Conservation (phyloP, 2,888 invertebrate genomes). For the Agrypnus murinus region DNA sequence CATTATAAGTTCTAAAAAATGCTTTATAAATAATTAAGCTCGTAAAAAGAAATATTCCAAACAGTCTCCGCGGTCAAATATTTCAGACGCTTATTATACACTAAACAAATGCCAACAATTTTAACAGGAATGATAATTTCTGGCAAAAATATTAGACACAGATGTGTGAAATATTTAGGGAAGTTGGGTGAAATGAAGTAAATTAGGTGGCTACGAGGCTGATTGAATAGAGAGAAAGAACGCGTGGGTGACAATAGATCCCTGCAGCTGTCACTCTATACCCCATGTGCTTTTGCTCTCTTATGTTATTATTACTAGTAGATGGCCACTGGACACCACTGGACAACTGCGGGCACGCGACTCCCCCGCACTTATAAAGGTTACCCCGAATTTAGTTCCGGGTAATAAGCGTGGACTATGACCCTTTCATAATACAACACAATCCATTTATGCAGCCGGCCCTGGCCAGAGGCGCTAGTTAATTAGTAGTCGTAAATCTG, state of each 20-base stretch:
- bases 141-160: constrained; percentile 53
- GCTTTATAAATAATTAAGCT: constrained; percentile 24
- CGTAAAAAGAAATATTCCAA: constrained; percentile 27
- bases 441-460: constrained; percentile 53
- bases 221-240: constrained; percentile 61
- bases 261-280: constrained; percentile 64
- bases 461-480: constrained; percentile 61
- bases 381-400: constrained; percentile 70
- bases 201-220: constrained; percentile 66
- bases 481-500: constrained; percentile 69
- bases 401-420: constrained; percentile 68
- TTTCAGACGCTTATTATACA: constrained; percentile 22
- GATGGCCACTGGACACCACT: constrained; percentile 67
- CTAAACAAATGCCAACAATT: constrained; percentile 48
- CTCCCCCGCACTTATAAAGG: constrained; percentile 66
- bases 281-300: constrained; percentile 68
- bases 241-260: constrained; percentile 69
- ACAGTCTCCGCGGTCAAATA: constrained; percentile 11
- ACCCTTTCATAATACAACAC: constrained; percentile 53
- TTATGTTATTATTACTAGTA: no score
- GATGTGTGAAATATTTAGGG: constrained; percentile 65
- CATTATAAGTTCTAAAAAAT: constrained; percentile 7
- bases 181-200: constrained; percentile 65
- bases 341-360: constrained; percentile 61
- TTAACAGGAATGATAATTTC: constrained; percentile 55